A percentile compares a stretch with the other conserved stretches of the same genome.
Evolutionary conservation across 1,140 invertebrate genomes (phyloP).

Genomic region (Nymphalis io): DNA sequence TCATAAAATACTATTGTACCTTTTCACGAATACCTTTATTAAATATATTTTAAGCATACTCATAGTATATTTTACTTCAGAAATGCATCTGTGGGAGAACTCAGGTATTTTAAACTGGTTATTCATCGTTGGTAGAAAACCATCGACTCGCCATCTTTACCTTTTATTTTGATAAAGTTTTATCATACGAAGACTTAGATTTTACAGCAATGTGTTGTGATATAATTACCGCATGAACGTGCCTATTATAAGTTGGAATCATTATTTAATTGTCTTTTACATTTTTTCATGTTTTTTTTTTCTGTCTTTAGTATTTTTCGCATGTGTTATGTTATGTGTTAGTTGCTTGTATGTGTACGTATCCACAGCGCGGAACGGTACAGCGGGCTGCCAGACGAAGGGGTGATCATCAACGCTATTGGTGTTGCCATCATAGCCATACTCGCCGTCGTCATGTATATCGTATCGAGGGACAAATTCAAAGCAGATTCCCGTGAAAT

Average conservation of each 20-base stretch:
- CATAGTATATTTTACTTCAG: constrained; percentile 44
- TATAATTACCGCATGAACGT: neutral
- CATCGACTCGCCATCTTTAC: neutral
- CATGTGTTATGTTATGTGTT: constrained; percentile 50
- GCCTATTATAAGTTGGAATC: neutral
- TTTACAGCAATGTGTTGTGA: neutral
- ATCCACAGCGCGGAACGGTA: constrained; percentile 82
- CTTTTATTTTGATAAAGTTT: neutral
- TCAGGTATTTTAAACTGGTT: constrained; percentile 37
- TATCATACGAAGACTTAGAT: neutral
- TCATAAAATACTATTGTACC: neutral
- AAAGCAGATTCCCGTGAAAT: constrained; percentile 62
- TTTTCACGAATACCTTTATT: neutral
- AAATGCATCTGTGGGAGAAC: constrained; percentile 45
- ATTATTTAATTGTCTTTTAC: neutral
- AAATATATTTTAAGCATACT: constrained; percentile 27
- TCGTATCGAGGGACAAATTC: constrained; percentile 74
- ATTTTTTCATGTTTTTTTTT: neutral
- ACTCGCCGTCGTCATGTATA: constrained; percentile 84
- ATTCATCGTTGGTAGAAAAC: neutral
- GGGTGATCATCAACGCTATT: constrained; percentile 88
- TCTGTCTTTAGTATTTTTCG: neutral
- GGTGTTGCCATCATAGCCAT: constrained; percentile 86
- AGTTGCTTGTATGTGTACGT: constrained; percentile 65
- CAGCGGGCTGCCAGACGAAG: constrained; percentile 84